Evolutionary conservation across 2,113 vertebrate genomes (phyloP), one percentile per base, ranked within the genome.

Genomic region (Caretta caretta): DNA sequence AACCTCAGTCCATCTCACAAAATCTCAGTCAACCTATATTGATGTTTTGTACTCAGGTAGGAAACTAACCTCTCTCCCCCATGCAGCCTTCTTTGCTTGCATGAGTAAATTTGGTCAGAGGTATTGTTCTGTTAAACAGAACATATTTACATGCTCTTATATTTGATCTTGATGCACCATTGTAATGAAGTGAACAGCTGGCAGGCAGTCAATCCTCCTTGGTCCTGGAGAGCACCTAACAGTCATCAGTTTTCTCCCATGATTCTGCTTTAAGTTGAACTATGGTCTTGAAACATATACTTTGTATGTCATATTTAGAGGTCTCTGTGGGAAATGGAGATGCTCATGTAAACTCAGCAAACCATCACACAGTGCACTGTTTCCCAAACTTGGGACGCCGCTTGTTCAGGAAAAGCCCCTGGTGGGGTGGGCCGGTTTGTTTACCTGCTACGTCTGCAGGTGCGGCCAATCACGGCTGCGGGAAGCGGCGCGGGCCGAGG

Each of bases 161-260:
- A 92, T 10, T 92, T 85, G n/a, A 46, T 89, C 54, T 90, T 87
- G 83, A 72, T 90, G 20, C 2, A 54, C 35, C 38, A 56, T 46
- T 13, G 4, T 93, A 91, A 95, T 85, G 81, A 95, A 90, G 76
- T 75, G 80, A 95, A 93, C 2, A 24, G 51, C 25, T 96, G 76
- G 83, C 54, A 83, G 62, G 35, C 76, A 80, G 19, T 19, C 56
- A 49, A 22, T 42, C 86, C 42, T 80, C 59, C 54, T 85, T 50
- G 31, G 16, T 62, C 81, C 46, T 22, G 48, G 25, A 72, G 80
- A 24, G 35, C 75, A 78, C 56, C 12, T 54, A 91, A 91, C 42
- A n/a, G 9, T 3, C 22, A 96, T 12, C 75, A 94, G 42, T 10
- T 25, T 17, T 93, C 31, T 84, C 19, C 24, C n/a, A 1, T 56